These are phyloP conservation scores for Microctenopoma stevenorrisi DNA, from an alignment of 2,797 vertebrate genomes.

Conservation along the genomic window DNA sequence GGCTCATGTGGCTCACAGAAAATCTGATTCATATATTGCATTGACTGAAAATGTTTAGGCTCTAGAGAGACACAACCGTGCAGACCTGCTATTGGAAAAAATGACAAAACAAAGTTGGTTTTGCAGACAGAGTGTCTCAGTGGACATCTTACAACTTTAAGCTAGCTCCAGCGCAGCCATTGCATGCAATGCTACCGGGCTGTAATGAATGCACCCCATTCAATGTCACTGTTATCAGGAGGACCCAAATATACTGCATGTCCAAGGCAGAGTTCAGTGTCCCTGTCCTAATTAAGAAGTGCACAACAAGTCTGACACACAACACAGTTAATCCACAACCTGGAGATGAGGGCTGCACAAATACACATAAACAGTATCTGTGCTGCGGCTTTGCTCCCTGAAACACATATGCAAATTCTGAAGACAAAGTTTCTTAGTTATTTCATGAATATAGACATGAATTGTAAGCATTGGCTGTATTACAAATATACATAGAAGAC, in stretches of 20 bases:
- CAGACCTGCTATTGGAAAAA: background rate
- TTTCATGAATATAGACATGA: background rate
- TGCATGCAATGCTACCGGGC: conserved; percentile 17
- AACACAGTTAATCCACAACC: conserved; percentile 9
- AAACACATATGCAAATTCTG: conserved; percentile 4
- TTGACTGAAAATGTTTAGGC: conserved; percentile 2
- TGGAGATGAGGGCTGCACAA: background rate
- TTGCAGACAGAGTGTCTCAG: conserved; percentile 5
- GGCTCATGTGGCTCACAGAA: background rate
- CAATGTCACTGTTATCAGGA: conserved; percentile 48
- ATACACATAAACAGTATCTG: background rate
- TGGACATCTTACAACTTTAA: background rate
- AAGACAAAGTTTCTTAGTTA: background rate
- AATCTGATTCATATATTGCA: conserved; percentile 8
- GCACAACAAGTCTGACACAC: conserved; percentile 31
- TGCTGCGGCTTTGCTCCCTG: background rate
- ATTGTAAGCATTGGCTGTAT: background rate
- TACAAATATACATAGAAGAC: background rate
- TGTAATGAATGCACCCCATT: conserved; percentile 32
- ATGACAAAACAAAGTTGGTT: background rate
- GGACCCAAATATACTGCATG: conserved; percentile 37
- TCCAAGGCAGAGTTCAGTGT: conserved; percentile 34
- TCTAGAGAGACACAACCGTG: background rate
- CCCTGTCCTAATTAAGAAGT: conserved; percentile 49
- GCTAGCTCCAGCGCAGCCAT: conserved; percentile 1